Evolutionary conservation across 2,113 vertebrate genomes (phyloP).

Genomic region (Erpornis zantholeuca): DNA sequence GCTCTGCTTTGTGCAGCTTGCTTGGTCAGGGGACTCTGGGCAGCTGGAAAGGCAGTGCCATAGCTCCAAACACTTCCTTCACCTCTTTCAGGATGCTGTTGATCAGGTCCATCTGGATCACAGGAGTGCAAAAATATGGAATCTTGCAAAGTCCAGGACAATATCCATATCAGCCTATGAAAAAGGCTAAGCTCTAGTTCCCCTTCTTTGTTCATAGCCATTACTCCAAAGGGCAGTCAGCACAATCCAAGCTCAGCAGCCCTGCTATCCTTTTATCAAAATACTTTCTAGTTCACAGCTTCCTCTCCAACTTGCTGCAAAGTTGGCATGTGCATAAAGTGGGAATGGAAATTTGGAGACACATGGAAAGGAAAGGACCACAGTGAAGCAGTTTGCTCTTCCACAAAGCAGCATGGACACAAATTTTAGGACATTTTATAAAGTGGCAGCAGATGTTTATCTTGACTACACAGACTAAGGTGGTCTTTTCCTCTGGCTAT

Average conservation of each 20-base stretch:
- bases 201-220: not conserved
- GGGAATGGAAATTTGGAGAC: not conserved
- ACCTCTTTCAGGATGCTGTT: not conserved
- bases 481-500: accelerated
- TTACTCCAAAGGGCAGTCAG: not conserved
- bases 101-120: not conserved
- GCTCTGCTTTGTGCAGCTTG: not conserved
- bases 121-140: not conserved
- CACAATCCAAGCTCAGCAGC: not conserved
- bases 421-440: not conserved
- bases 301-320: not conserved
- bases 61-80: not conserved
- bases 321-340: not conserved
- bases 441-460: not conserved
- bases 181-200: not conserved
- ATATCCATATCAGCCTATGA: not conserved
- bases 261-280: not conserved
- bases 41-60: not conserved
- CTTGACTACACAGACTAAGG: not conserved
- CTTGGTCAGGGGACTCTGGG: not conserved
- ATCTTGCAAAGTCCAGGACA: not conserved
- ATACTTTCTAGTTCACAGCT: not conserved
- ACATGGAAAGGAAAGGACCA: not conserved
- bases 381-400: not conserved
- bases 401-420: not conserved